Percentiles rank a stretch among this genome's conserved stretches.
phyloP scores from a whole-genome alignment of 2,797 vertebrate genomes.

The Kryptolebias ocellatus region DNA sequence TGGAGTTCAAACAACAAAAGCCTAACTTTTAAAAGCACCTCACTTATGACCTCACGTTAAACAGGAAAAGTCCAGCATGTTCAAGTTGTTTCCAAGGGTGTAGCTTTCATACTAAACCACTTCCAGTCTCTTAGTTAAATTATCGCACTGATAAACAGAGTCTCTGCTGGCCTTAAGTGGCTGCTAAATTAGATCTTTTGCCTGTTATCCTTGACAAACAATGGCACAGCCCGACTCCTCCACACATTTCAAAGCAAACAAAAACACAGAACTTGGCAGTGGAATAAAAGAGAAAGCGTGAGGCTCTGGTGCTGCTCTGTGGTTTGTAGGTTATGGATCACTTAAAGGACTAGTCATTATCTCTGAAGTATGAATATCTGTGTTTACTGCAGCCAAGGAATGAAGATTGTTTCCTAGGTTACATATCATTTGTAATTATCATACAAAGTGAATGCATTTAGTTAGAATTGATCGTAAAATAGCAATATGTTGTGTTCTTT shows the following conservation, averaged over 20 bases:
- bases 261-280: constrained; percentile 58
- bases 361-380: constrained; percentile 16
- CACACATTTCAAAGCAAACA: constrained; percentile 48
- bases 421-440: neutral
- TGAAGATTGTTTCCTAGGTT: neutral
- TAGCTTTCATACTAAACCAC: neutral
- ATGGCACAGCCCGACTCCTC: constrained; percentile 48
- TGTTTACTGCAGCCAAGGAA: constrained; percentile 8
- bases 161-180: constrained; percentile 29
- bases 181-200: constrained; percentile 23
- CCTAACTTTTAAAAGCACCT: constrained; percentile 21
- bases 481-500: too few relatives aligned
- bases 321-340: constrained; percentile 53
- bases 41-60: constrained; percentile 14
- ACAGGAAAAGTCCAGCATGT: neutral
- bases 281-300: constrained; percentile 38
- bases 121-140: constrained; percentile 10
- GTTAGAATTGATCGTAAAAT: too few relatives aligned
- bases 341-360: constrained; percentile 49
- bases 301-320: constrained; percentile 31
- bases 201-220: constrained; percentile 57
- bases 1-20: constrained; percentile 19
- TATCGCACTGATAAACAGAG: constrained; percentile 27
- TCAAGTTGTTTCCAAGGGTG: neutral
- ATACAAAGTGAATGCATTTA: neutral